Conservation (phyloP, 2,113 vertebrate genomes). For the Myotis yumanensis region DNA sequence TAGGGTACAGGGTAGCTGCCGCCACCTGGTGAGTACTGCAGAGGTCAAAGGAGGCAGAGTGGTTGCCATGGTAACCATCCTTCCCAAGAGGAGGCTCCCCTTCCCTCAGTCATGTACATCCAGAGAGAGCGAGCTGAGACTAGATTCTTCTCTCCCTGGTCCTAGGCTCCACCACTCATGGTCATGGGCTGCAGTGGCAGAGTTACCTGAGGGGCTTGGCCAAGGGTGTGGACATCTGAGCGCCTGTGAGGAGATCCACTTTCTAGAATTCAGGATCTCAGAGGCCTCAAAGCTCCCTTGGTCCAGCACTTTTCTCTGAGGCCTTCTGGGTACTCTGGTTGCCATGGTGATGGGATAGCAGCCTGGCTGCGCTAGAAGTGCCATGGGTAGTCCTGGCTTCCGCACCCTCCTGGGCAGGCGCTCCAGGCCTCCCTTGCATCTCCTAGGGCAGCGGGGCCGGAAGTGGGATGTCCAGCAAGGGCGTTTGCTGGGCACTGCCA, state of each 20-base stretch:
- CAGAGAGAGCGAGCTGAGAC: not conserved
- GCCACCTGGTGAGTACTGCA: constrained; percentile 87
- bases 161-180: not conserved
- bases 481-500: constrained; percentile 59
- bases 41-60: constrained; percentile 56
- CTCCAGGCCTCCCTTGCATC: not conserved
- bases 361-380: not conserved
- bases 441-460: not conserved
- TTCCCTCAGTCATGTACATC: not conserved
- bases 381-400: not conserved
- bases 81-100: not conserved
- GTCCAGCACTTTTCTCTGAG: not conserved
- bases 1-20: constrained; percentile 85
- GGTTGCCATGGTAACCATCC: not conserved
- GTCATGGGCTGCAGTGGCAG: not conserved
- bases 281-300: not conserved
- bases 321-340: not conserved
- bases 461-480: constrained; percentile 63
- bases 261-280: not conserved
- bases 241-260: not conserved
- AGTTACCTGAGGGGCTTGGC: not conserved
- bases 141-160: not conserved
- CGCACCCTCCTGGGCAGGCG: not conserved
- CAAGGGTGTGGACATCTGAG: not conserved
- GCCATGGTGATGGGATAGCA: not conserved